phyloP scores from a whole-genome alignment of 2,888 invertebrate species.

The Saturnia pavonia region DNA sequence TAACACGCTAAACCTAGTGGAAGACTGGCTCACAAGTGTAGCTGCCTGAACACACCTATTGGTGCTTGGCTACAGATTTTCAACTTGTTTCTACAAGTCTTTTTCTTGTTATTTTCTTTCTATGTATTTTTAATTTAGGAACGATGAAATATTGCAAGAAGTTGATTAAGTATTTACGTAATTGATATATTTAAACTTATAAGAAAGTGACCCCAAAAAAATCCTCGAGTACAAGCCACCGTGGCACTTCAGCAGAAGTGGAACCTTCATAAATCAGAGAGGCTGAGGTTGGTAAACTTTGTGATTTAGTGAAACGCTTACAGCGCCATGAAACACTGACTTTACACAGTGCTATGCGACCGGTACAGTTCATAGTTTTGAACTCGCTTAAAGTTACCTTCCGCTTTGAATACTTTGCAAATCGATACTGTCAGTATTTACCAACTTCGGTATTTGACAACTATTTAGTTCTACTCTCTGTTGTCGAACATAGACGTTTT shows the following conservation, averaged over 20 bases:
- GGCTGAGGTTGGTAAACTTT: slow-evolving; percentile 25
- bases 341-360: slow-evolving; percentile 24
- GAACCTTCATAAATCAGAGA: slow-evolving; percentile 26
- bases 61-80: no score
- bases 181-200: no score
- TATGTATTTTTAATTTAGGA: no score
- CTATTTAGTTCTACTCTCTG: background rate
- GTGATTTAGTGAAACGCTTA: slow-evolving; percentile 28
- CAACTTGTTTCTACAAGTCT: no score
- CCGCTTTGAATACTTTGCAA: slow-evolving; percentile 11
- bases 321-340: slow-evolving; percentile 24
- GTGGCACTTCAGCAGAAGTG: slow-evolving; percentile 11
- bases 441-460: background rate
- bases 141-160: no score
- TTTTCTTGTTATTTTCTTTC: no score
- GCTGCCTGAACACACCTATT: no score
- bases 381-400: slow-evolving; percentile 13
- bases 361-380: slow-evolving; percentile 10
- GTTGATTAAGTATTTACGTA: no score
- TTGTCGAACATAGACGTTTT: background rate
- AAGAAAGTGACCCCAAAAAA: background rate
- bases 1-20: no score
- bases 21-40: no score
- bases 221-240: background rate
- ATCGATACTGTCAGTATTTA: background rate